Base-by-base conservation (phyloP, 1,140 invertebrate genomes). In the Polypedilum pembai region DNA sequence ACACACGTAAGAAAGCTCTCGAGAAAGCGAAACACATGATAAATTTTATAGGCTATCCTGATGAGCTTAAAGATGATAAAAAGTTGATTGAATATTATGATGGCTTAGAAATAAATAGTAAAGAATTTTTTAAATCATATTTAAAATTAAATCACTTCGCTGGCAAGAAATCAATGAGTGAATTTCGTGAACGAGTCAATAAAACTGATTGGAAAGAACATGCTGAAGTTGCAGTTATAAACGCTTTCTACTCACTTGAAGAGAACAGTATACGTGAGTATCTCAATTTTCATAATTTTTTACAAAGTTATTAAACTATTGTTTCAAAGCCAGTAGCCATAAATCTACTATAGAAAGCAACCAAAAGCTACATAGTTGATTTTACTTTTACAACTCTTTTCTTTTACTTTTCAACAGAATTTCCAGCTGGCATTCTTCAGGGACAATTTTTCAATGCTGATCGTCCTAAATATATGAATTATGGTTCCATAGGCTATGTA, bases 401-500 rank as follows among this genome's bases (percentile, higher is more conserved):
- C n/a, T n/a, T n/a, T n/a, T n/a, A n/a, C n/a, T n/a, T n/a, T n/a
- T 73, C 15, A 7, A 7, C 76, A 84, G 84, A 85, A 77, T 88
- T 89, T 78, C 87, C 88, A 12, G 87, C 87, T 75, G 88, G 88
- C 41, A 89, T 89, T 74, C 79, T 89, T 10, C 87, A 88, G 78
- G 86, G 86, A 15, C 82, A 84, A 21, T 88, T 88, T 77, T 76
- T 69, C n/a, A 82, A 83, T 73, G 83, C 82, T 75, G 84, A 87
- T 76, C 82, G 85, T 74, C 88, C 88, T 5, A 85, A 85, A 80
- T 89, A 88, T 76, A 79, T 89, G 75, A 89, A 89, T 79, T 89
- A 86, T 81, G 89, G 88, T 74, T 87, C 86, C 12, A 90, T 91
- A 79, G 89, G 89, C 20, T 89, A 87, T 77, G 86, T 90, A 12